Conservation (phyloP, 2,113 vertebrate species). For the Acrocephalus kingi region DNA sequence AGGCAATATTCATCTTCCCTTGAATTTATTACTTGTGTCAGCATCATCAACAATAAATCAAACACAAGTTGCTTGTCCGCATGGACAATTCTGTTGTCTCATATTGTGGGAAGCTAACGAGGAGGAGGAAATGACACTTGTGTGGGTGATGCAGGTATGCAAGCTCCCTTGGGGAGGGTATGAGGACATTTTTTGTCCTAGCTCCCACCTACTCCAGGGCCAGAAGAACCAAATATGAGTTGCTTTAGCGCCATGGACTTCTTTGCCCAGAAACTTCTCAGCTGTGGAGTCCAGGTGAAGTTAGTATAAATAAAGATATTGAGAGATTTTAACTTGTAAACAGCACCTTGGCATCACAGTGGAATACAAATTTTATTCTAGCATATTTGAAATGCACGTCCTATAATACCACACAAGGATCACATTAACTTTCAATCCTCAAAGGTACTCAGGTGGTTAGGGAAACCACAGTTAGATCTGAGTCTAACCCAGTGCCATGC, state of each 20-base stretch:
- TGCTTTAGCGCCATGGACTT: background rate
- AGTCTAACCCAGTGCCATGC: background rate
- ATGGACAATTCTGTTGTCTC: conserved; percentile 21
- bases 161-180: background rate
- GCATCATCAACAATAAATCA: conserved; percentile 59
- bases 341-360: background rate
- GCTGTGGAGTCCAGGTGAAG: background rate
- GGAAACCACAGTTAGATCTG: background rate
- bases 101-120: background rate
- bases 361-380: background rate
- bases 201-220: background rate
- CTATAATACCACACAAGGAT: background rate
- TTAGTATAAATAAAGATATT: background rate
- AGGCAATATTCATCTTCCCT: conserved; percentile 65
- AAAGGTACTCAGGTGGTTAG: background rate
- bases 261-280: background rate
- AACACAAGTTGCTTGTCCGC: background rate
- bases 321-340: background rate
- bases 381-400: background rate
- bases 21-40: conserved; percentile 67
- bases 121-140: conserved; percentile 6
- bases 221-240: background rate
- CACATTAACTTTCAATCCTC: background rate
- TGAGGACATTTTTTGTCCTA: background rate
- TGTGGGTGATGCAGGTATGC: background rate